Percentiles rank a stretch among this genome's conserved stretches.
Evolutionary conservation across 2,797 vertebrate genomes (phyloP).

Genomic region (Enteromius mattozi): DNA sequence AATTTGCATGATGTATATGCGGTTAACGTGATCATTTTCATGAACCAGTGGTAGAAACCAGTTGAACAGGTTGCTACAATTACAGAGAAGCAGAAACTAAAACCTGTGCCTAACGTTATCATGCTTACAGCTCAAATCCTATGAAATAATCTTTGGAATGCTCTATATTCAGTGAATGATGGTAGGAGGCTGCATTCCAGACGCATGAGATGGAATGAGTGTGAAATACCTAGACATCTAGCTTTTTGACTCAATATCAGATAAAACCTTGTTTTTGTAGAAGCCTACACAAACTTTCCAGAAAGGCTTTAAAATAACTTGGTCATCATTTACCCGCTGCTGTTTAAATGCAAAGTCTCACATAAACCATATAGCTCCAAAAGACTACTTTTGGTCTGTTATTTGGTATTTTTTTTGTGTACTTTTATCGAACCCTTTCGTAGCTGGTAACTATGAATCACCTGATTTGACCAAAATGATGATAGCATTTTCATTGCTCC

Average conservation of each 20-base stretch:
- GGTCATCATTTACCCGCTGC: not conserved
- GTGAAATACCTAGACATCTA: constrained; percentile 36
- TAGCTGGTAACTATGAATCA: not conserved
- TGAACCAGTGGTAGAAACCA: constrained; percentile 40
- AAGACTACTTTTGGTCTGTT: not conserved
- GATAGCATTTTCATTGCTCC: not conserved
- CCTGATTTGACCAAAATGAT: not conserved
- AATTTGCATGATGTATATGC: constrained; percentile 11
- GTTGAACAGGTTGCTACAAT: constrained; percentile 37
- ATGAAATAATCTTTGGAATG: constrained; percentile 39
- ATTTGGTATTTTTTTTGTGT: not conserved
- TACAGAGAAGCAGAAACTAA: constrained; percentile 43
- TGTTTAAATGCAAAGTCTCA: not conserved
- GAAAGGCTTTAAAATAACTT: not conserved
- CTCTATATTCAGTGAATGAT: not conserved
- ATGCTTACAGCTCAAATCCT: not conserved
- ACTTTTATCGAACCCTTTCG: not conserved
- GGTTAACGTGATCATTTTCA: constrained; percentile 25
- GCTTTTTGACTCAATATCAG: constrained; percentile 5
- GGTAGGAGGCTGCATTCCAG: constrained; percentile 49
- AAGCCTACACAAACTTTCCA: not conserved
- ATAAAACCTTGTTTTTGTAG: not conserved
- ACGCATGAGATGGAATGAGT: constrained; percentile 6
- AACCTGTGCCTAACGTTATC: constrained; percentile 10
- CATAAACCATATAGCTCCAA: not conserved